A percentile compares a stretch with the other conserved stretches of the same genome.
Conservation (phyloP, 1,140 invertebrate species). For the Akabosia matsudoensis region DNA sequence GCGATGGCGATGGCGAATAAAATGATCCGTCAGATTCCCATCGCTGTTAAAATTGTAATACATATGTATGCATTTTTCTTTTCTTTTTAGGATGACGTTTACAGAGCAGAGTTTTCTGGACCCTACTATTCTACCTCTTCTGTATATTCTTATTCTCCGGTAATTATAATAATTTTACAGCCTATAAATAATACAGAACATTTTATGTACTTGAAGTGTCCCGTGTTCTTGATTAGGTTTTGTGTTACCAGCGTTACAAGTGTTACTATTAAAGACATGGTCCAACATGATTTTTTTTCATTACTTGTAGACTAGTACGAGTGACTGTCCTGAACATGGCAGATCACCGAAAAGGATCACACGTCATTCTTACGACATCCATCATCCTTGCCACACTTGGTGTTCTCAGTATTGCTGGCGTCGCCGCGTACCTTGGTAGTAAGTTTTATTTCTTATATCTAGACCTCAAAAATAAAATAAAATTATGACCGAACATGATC, state of each 20-base stretch:
- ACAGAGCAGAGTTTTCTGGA: slow-evolving; percentile 40
- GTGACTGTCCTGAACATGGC: slow-evolving; percentile 47
- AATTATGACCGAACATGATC: too few species aligned
- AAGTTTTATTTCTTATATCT: slow-evolving; percentile 30
- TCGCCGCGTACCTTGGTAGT: slow-evolving; percentile 45
- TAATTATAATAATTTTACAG: slow-evolving; percentile 16
- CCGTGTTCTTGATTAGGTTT: too few species aligned
- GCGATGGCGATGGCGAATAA: too few species aligned
- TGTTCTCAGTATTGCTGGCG: slow-evolving; percentile 42
- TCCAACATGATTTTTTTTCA: too few species aligned
- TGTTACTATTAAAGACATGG: too few species aligned
- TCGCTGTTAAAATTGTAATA: too few species aligned
- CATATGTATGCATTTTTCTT: not conserved
- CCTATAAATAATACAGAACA: too few species aligned
- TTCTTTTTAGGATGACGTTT: slow-evolving; percentile 40
- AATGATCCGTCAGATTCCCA: too few species aligned
- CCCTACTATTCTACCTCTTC: slow-evolving; percentile 42
- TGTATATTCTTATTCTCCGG: slow-evolving; percentile 44
- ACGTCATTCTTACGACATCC: not conserved
- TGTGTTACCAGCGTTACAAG: too few species aligned
- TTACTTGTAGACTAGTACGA: slow-evolving; percentile 41
- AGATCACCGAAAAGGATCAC: slow-evolving; percentile 29
- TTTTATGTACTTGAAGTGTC: too few species aligned
- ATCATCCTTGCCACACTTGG: slow-evolving; percentile 36
- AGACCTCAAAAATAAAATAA: too few species aligned